These are phyloP conservation scores for Tanytarsus gracilentus DNA, from an alignment of 2,888 invertebrate species.

Conservation along the genomic window DNA sequence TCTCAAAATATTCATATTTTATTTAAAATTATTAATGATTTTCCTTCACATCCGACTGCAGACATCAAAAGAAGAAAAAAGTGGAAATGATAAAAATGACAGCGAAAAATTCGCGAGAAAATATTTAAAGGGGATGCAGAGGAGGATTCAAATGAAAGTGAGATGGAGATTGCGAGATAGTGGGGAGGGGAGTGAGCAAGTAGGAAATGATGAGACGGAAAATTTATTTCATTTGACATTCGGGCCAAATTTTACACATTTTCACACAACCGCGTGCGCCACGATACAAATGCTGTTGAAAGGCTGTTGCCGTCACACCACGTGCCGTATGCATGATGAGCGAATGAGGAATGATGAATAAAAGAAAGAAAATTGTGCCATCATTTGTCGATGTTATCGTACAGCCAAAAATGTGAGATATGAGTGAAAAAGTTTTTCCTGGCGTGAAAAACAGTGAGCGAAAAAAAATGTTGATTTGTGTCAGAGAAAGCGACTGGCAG, in stretches of 20 bases:
- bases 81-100: too few species aligned
- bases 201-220: not conserved
- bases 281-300: not conserved
- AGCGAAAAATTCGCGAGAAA: too few species aligned
- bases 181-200: not conserved
- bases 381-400: too few species aligned
- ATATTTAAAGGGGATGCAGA: too few species aligned
- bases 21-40: too few species aligned
- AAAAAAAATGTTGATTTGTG: conserved; percentile 1
- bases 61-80: too few species aligned
- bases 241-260: conserved; percentile 4
- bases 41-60: not conserved
- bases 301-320: not conserved
- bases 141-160: too few species aligned
- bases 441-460: not conserved
- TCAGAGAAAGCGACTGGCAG: not conserved
- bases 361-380: not conserved
- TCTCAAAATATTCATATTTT: too few species aligned
- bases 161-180: too few species aligned
- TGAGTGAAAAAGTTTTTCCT: not conserved
- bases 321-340: not conserved
- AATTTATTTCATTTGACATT: conserved; percentile 6
- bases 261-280: not conserved
- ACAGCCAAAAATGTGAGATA: not conserved
- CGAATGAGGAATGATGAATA: not conserved